Evolutionary conservation across 2,113 vertebrate species (phyloP).

Genomic region (Actenoides lindsayi): DNA sequence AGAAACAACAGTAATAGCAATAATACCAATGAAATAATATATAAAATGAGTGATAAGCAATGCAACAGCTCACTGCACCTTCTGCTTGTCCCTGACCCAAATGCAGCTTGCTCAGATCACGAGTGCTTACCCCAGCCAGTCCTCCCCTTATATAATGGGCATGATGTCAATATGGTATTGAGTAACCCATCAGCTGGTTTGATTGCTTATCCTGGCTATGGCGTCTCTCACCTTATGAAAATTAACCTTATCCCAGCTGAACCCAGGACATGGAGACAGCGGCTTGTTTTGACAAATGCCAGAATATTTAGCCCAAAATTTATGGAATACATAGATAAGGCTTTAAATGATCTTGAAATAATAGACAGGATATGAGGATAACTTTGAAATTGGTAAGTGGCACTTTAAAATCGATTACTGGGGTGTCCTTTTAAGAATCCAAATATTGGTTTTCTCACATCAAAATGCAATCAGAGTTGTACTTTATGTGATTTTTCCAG

Average conservation of each 20-base stretch:
- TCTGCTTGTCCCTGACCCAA: background rate
- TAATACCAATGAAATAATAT: background rate
- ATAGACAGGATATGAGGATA: background rate
- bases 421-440: background rate
- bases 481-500: background rate
- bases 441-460: background rate
- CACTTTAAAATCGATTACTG: background rate
- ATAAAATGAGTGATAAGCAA: background rate
- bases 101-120: background rate
- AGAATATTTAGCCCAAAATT: background rate
- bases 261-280: background rate
- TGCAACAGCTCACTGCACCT: background rate
- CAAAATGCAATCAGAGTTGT: background rate
- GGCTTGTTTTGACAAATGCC: background rate
- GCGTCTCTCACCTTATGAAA: background rate
- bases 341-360: background rate
- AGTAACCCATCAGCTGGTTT: background rate
- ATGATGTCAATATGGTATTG: too few relatives aligned
- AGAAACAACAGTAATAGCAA: background rate
- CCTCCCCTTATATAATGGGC: background rate
- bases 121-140: background rate
- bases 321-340: background rate
- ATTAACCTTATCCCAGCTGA: background rate
- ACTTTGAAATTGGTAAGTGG: background rate
- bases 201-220: background rate